Evolutionary conservation across 2,888 invertebrate genomes (phyloP), one percentile per base, ranked within the genome.

Genomic region (Cheilosia urbana): DNA sequence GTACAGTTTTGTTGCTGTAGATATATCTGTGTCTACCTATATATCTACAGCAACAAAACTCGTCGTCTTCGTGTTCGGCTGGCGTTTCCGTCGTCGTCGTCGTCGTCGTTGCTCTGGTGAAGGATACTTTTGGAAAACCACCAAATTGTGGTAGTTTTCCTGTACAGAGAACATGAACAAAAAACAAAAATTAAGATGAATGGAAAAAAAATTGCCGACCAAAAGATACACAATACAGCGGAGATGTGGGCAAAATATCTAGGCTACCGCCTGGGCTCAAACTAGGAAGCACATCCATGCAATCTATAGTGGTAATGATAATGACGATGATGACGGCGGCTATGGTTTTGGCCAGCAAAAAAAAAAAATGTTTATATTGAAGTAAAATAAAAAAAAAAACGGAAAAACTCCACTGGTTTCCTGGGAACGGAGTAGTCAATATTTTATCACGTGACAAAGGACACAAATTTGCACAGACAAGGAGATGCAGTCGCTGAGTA

Each of bases 91-190:
- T 58, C 55, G 51, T 62, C 55, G 51, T 62, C 57, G 49, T 34
- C 27, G 11, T 30, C 60, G 62, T 51, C 40, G 47, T 30, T 40
- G 30, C 57, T 13, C 60, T 58, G 42, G 65, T 53, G 55, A 85
- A 76, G 71, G 72, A 77, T 85, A 73, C 77, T 72, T 85, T 85
- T 85, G 85, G 85, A 85, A 77, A 76, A 77, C 76, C 85, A 85
- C 85, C 85, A 85, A 85, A 81, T 85, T 81, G 72, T 72, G 77
- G 81, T 81, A 66, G 72, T 76, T 77, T 79, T 75, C 24, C 53
- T 57, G 45, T 37, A 27, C 47, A 76, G 17, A 45, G 34, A 62
- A 5, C 17, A 15, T n/a, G 19, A 42, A 17, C 40, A 62, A 62
- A 60, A 34, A 45, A 49, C 37, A 62, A 62, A 6, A 13, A 21